phyloP scores from a whole-genome alignment of 2,797 vertebrate species.

The Microcaecilia unicolor region DNA sequence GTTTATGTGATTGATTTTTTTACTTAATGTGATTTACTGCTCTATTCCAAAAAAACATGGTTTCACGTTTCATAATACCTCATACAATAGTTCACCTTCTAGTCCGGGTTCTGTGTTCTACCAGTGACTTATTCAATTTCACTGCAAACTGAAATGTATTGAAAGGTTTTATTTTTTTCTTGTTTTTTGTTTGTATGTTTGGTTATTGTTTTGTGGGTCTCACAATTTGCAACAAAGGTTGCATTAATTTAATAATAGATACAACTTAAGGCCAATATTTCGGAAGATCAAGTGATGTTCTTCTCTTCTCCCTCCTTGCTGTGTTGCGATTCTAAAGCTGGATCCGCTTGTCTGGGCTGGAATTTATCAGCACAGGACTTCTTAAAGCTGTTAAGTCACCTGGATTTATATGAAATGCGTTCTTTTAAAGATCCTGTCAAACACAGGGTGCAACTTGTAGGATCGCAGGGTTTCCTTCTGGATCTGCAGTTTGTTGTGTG shows the following conservation, averaged over 20 bases:
- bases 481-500: conserved; percentile 40
- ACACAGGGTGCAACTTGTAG: conserved; percentile 30
- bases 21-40: conserved; percentile 81
- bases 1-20: conserved; percentile 80
- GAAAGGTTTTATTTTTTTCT: no score
- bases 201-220: conserved; percentile 62
- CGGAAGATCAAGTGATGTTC: conserved; percentile 30
- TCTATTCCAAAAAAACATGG: conserved; percentile 91
- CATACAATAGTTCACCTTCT: conserved; percentile 78
- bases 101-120: conserved; percentile 56
- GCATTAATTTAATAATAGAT: conserved; percentile 42
- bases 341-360: conserved; percentile 42
- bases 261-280: conserved; percentile 30
- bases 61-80: conserved; percentile 89
- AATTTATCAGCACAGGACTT: conserved; percentile 41
- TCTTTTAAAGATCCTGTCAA: conserved; percentile 42
- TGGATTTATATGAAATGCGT: conserved; percentile 47
- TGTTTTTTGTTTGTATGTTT: no score
- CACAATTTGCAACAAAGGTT: conserved; percentile 49
- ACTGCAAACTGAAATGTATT: conserved; percentile 53
- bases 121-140: conserved; percentile 61
- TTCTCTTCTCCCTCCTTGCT: conserved; percentile 9
- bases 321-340: conserved; percentile 34
- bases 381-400: conserved; percentile 46
- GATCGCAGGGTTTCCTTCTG: conserved; percentile 39